phyloP scores from a whole-genome alignment of 2,888 invertebrate genomes.

The Campoplex capitator region DNA sequence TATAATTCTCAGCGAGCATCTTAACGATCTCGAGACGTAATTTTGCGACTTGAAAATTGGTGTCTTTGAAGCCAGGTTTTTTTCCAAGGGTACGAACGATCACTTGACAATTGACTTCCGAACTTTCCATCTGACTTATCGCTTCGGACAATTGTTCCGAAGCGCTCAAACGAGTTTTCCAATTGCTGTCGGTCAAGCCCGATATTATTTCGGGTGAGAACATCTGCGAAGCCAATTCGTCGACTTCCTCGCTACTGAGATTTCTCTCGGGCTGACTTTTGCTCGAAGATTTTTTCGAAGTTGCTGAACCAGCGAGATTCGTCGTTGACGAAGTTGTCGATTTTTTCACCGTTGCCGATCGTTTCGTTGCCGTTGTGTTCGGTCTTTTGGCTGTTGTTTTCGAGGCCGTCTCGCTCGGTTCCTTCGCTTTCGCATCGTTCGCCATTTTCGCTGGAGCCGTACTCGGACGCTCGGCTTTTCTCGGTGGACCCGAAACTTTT shows the following conservation, averaged over 20 bases:
- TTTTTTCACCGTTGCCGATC: slow-evolving; percentile 80
- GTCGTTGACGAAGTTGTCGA: slow-evolving; percentile 74
- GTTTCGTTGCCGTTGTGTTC: slow-evolving; percentile 79
- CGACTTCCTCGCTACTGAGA: slow-evolving; percentile 91
- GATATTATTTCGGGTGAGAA: slow-evolving; percentile 88
- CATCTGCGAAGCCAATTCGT: slow-evolving; percentile 89
- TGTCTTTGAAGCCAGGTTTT: slow-evolving; percentile 95
- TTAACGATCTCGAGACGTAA: slow-evolving; percentile 92
- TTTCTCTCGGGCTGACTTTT: slow-evolving; percentile 87
- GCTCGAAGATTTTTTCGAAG: slow-evolving; percentile 79
- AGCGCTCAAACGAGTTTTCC: slow-evolving; percentile 93
- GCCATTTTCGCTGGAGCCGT: slow-evolving; percentile 85
- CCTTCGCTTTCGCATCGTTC: slow-evolving; percentile 66
- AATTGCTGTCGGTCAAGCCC: slow-evolving; percentile 92
- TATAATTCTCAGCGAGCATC: slow-evolving; percentile 91
- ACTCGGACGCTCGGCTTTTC: slow-evolving; percentile 87
- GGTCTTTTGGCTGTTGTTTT: slow-evolving; percentile 76
- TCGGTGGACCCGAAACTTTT: slow-evolving; percentile 87
- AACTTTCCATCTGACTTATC: slow-evolving; percentile 87
- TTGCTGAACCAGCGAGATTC: slow-evolving; percentile 78
- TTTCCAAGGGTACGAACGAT: slow-evolving; percentile 90
- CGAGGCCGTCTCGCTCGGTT: slow-evolving; percentile 54
- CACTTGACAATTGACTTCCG: slow-evolving; percentile 90
- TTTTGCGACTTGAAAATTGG: slow-evolving; percentile 96
- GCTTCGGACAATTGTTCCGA: slow-evolving; percentile 90